Evolutionary conservation across 2,888 invertebrate species (phyloP).

Genomic region (Liodrosophila aerea): DNA sequence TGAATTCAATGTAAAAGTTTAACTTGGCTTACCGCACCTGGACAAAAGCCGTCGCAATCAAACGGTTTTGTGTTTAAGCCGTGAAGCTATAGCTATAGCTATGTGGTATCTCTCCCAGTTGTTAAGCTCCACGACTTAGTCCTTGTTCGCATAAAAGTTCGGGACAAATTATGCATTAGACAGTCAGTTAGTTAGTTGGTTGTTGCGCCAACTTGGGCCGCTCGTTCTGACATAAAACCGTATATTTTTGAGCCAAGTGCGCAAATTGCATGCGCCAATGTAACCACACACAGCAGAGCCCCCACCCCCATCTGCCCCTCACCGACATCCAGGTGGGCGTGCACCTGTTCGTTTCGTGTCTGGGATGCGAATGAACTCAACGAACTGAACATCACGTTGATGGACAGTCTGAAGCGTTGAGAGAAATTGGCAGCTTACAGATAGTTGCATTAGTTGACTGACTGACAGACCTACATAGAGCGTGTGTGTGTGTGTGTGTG

Average conservation of each 20-base stretch:
- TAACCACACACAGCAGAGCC: slow-evolving; percentile 6
- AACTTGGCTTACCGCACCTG: slow-evolving; percentile 47
- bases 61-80: slow-evolving; percentile 17
- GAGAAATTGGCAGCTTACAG: slow-evolving; percentile 50
- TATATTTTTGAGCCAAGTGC: slow-evolving; percentile 36
- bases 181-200: slow-evolving; percentile 63
- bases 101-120: slow-evolving; percentile 6
- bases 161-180: slow-evolving; percentile 77
- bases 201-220: slow-evolving; percentile 38
- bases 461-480: slow-evolving; percentile 19
- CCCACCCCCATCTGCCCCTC: slow-evolving; percentile 3
- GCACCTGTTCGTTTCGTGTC: not conserved
- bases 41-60: slow-evolving; percentile 49
- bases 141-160: slow-evolving; percentile 57
- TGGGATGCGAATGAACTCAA: slow-evolving; percentile 19
- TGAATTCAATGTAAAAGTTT: slow-evolving; percentile 73
- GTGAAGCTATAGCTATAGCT: slow-evolving; percentile 8
- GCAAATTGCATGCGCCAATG: slow-evolving; percentile 36
- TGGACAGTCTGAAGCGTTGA: slow-evolving; percentile 35
- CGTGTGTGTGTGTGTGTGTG: not conserved
- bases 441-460: slow-evolving; percentile 52
- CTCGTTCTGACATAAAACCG: slow-evolving; percentile 31
- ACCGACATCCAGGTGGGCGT: not conserved
- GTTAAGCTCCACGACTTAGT: slow-evolving; percentile 42
- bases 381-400: slow-evolving; percentile 33